Conservation (phyloP, 2,888 invertebrate species). For the Glaucopsyche alexis region DNA sequence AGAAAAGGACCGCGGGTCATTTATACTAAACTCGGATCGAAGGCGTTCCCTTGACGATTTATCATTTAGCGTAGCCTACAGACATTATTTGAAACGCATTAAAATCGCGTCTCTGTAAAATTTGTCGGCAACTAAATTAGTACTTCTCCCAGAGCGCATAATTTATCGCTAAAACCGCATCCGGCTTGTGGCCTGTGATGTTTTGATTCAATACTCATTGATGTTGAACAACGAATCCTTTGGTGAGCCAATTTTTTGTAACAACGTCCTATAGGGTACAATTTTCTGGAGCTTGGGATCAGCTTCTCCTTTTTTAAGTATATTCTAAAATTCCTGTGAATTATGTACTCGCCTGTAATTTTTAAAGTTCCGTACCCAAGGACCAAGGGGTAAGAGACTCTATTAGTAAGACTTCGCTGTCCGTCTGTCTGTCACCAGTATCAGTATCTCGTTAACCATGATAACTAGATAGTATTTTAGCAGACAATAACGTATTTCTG, state of each 20-base stretch:
- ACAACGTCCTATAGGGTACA: neutral
- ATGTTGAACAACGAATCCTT: slow-evolving; percentile 53
- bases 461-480: too few species aligned
- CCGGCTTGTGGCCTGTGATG: slow-evolving; percentile 60
- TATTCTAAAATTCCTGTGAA: neutral
- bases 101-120: slow-evolving; percentile 77
- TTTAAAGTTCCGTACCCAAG: too few species aligned
- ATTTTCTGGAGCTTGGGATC: neutral
- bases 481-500: too few species aligned
- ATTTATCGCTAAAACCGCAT: slow-evolving; percentile 71
- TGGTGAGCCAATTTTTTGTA: neutral
- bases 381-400: too few species aligned
- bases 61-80: slow-evolving; percentile 79
- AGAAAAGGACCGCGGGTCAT: slow-evolving; percentile 61
- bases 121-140: slow-evolving; percentile 79
- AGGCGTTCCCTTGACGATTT: slow-evolving; percentile 77
- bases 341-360: too few species aligned
- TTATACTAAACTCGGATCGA: slow-evolving; percentile 68
- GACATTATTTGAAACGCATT: slow-evolving; percentile 80
- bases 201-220: slow-evolving; percentile 71
- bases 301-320: neutral
- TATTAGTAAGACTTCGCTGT: too few species aligned
- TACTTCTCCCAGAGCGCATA: slow-evolving; percentile 72
- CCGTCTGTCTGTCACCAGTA: too few species aligned
- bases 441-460: too few species aligned